A percentile compares a stretch with the other conserved stretches of the same genome.
phyloP scores from a whole-genome alignment of 2,797 vertebrate genomes.

The Onychomys leucogaster region DNA sequence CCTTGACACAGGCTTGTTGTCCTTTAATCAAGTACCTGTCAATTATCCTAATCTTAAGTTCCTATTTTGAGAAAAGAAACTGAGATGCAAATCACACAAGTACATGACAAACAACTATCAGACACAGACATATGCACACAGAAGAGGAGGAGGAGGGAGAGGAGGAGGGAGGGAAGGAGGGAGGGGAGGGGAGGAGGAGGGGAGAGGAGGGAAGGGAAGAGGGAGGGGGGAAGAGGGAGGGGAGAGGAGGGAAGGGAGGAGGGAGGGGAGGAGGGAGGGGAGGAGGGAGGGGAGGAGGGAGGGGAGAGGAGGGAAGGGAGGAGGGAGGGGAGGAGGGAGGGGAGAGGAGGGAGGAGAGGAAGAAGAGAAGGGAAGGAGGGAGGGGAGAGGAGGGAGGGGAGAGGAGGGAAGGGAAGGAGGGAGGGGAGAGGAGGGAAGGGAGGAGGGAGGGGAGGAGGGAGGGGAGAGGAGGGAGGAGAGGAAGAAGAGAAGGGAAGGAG shows the following conservation, averaged over 20 bases:
- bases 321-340: background rate
- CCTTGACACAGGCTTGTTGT: background rate
- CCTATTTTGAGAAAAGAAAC: background rate
- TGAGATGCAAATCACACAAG: constrained; percentile 4
- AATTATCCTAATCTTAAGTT: background rate
- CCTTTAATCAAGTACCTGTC: background rate
- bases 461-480: no score
- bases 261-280: no score
- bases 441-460: no score
- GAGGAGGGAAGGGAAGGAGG: no score
- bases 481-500: no score
- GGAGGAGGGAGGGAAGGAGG: background rate
- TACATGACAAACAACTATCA: background rate
- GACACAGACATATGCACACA: background rate
- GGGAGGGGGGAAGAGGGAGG: no score
- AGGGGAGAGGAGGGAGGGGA: no score
- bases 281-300: background rate
- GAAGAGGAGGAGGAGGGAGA: background rate
- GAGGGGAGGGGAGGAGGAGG: accelerated
- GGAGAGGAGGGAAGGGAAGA: background rate
- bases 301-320: background rate
- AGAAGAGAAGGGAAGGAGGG: no score
- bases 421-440: no score
- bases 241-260: background rate
- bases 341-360: no score